Percentiles rank a stretch among this genome's conserved stretches.
These are phyloP conservation scores for Macrotis lagotis DNA, from an alignment of 2,113 vertebrate genomes.

Conservation along the genomic window DNA sequence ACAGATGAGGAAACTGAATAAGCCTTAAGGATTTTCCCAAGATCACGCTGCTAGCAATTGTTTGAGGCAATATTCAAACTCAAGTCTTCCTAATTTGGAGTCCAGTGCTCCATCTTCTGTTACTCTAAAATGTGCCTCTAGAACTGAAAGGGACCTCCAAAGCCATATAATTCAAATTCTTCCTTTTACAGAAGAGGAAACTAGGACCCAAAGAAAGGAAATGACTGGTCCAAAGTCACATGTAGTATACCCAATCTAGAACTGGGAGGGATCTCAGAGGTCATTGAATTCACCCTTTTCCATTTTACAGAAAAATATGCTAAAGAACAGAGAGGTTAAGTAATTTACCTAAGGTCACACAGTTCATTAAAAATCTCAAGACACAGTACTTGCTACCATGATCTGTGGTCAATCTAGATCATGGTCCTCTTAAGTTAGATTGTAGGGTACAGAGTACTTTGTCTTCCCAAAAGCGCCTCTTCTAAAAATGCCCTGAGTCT, in stretches of 20 bases:
- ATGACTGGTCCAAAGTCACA: neutral
- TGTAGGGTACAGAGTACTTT: neutral
- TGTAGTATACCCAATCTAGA: neutral
- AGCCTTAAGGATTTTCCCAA: neutral
- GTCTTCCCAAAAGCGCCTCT: neutral
- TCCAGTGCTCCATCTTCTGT: neutral
- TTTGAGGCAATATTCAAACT: neutral
- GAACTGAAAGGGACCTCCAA: neutral
- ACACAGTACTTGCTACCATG: neutral
- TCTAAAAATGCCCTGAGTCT: neutral
- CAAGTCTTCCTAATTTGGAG: neutral
- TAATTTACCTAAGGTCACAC: neutral
- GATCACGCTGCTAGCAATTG: neutral
- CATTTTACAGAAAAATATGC: neutral
- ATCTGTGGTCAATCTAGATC: neutral
- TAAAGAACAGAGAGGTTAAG: neutral
- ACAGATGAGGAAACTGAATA: neutral
- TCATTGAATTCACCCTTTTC: neutral
- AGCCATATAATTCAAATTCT: neutral
- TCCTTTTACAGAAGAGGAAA: neutral
- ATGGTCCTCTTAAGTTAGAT: neutral
- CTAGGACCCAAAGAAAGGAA: neutral
- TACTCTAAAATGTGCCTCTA: neutral
- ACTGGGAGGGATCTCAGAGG: neutral
- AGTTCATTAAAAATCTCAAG: neutral